Conservation (phyloP, 2,888 invertebrate species). For the Falcaria lacertinaria region DNA sequence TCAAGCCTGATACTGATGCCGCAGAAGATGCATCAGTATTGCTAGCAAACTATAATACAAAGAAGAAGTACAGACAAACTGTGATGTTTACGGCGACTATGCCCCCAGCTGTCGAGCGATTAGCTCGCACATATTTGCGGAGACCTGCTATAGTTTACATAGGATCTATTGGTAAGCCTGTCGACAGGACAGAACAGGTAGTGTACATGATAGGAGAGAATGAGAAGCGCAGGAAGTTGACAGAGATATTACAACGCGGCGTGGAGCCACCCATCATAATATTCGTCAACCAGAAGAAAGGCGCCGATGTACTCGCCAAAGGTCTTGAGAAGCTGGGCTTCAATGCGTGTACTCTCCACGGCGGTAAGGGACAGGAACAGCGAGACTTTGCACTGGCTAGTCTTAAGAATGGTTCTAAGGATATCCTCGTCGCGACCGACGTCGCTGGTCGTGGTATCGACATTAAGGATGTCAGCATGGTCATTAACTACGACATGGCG, state of each 20-base stretch:
- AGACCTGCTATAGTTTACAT: slow-evolving; percentile 98
- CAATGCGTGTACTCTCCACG: slow-evolving; percentile 98
- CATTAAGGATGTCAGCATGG: slow-evolving; percentile 99
- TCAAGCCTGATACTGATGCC: slow-evolving; percentile 98
- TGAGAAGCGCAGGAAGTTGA: slow-evolving; percentile 97
- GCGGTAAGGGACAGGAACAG: slow-evolving; percentile 99
- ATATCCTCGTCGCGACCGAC: slow-evolving; percentile 99
- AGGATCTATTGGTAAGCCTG: slow-evolving; percentile 97
- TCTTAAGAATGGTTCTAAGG: slow-evolving; percentile 96
- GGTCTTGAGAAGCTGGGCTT: slow-evolving; percentile 97
- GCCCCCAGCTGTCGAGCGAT: slow-evolving; percentile 98
- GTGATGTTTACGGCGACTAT: slow-evolving; percentile 99
- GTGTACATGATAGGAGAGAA: slow-evolving; percentile 97
- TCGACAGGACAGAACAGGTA: slow-evolving; percentile 98
- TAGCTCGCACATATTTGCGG: slow-evolving; percentile 96
- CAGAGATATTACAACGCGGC: slow-evolving; percentile 92
- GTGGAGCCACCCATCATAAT: slow-evolving; percentile 99
- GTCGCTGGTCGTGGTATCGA: slow-evolving; percentile 99
- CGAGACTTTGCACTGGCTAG: slow-evolving; percentile 98
- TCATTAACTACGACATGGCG: slow-evolving; percentile 99
- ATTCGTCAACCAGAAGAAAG: slow-evolving; percentile 99
- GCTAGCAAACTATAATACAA: slow-evolving; percentile 95
- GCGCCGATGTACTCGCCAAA: slow-evolving; percentile 98
- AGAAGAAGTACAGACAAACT: slow-evolving; percentile 98
- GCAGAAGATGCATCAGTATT: slow-evolving; percentile 96